Base-by-base conservation (phyloP, 2,113 vertebrate genomes). In the Ochotona curzoniae region DNA sequence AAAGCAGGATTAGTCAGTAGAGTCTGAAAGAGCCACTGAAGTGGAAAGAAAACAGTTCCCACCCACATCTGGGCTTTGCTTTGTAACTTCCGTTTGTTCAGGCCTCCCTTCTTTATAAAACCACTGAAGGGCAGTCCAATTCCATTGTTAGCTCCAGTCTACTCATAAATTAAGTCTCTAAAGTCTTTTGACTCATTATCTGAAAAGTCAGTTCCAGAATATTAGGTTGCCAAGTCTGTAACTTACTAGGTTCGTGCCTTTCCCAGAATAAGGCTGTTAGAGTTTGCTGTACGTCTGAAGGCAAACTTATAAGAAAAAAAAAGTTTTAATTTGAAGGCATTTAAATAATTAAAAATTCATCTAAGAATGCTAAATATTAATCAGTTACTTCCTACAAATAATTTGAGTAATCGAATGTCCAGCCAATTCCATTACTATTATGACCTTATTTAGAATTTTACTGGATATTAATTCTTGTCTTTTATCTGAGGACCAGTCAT, bases 161-260 rank as follows among this genome's bases (percentile, higher is more conserved):
- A 86, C 8, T 70, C 20, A 70, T 64, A 93, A 96, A 97, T 97
- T 94, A 95, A 97, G 95, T 95, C 96, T 90, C 83, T 96, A 94
- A 96, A 92, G 91, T 90, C 93, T 94, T 90, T 96, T 96, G 91
- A 90, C 89, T 97, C 86, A 92, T 97, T 96, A 87, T 94, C 80
- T 91, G 86, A 97, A 95, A 92, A 93, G 66, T 91, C 96, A 93
- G 32, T n/a, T 96, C 69, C 93, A 95, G 82, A 92, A 89, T 96
- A 97, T 83, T 95, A 89, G 63, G 76, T 97, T 97, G 95, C 90
- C 90, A 84, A 82, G 94, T 83, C 3, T 95, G 87, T 90, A 93
- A 97, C 97, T 98, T 93, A 91, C 83, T 96, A 94, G 81, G 96
- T 95, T 96, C 96, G 74, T 89, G 81, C 74, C 90, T 97, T 96